These are phyloP conservation scores for Pangasius sanitwongsei DNA, from an alignment of 2,797 vertebrate genomes.

Conservation along the genomic window DNA sequence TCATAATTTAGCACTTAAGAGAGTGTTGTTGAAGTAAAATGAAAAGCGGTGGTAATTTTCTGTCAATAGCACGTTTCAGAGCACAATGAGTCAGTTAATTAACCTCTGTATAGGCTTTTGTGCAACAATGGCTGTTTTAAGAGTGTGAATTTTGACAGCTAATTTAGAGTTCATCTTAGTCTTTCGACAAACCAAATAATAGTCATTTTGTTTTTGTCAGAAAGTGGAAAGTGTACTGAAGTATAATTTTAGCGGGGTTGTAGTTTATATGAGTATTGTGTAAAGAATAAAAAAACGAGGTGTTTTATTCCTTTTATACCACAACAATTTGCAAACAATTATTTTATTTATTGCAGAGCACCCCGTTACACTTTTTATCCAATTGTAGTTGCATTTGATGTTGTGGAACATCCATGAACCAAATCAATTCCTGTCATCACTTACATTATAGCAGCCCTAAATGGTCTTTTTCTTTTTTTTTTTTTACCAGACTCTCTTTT, in stretches of 20 bases:
- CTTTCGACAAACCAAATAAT: not conserved
- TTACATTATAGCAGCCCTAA: not conserved
- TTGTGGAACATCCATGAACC: too few species aligned
- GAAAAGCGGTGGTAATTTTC: not conserved
- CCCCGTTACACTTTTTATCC: too few species aligned
- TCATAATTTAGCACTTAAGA: conserved; percentile 7
- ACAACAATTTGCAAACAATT: not conserved
- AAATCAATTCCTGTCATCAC: not conserved
- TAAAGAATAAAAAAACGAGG: not conserved
- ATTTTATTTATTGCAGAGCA: too few species aligned
- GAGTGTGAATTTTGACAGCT: not conserved
- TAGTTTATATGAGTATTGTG: not conserved
- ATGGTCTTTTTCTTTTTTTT: too few species aligned
- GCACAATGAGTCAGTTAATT: not conserved
- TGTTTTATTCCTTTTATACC: not conserved
- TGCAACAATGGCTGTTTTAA: not conserved
- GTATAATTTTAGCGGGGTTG: not conserved
- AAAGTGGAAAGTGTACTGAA: not conserved
- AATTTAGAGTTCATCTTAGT: not conserved
- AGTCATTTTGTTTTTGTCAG: not conserved
- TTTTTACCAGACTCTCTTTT: too few species aligned
- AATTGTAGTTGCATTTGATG: too few species aligned
- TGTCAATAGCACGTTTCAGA: not conserved
- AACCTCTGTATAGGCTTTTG: not conserved
- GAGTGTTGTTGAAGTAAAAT: not conserved